These are phyloP conservation scores for Eustalomyia histrio DNA, from an alignment of 2,888 invertebrate species.

Conservation along the genomic window DNA sequence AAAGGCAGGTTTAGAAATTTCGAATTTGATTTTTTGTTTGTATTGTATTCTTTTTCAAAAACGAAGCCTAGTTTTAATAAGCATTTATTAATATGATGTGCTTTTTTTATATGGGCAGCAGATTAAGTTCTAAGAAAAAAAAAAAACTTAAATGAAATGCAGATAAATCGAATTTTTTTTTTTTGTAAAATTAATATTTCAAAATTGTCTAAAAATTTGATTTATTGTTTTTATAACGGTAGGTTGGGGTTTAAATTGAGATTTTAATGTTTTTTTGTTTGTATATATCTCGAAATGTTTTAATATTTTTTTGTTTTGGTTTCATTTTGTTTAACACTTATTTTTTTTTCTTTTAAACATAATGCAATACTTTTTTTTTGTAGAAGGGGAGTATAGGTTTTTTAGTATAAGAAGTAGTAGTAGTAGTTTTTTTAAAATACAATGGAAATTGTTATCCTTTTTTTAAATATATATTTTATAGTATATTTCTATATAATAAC, in stretches of 20 bases:
- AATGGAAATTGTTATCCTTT: slow-evolving; percentile 56
- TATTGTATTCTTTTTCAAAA: slow-evolving; percentile 42
- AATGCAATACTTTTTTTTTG: slow-evolving; percentile 41
- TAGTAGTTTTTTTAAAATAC: slow-evolving; percentile 48
- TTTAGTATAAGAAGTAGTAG: slow-evolving; percentile 25
- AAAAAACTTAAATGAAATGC: slow-evolving; percentile 49
- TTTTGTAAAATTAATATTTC: slow-evolving; percentile 47
- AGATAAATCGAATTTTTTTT: slow-evolving; percentile 23
- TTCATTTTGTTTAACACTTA: slow-evolving; percentile 22
- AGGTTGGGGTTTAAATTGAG: slow-evolving; percentile 52
- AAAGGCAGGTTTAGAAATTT: background rate
- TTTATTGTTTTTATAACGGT: slow-evolving; percentile 55
- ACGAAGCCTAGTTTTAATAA: slow-evolving; percentile 42
- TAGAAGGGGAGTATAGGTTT: slow-evolving; percentile 7
- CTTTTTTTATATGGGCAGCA: slow-evolving; percentile 48
- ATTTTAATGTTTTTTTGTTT: slow-evolving; percentile 40
- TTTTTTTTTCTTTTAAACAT: slow-evolving; percentile 34
- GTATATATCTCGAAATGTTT: slow-evolving; percentile 7
- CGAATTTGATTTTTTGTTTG: slow-evolving; percentile 8
- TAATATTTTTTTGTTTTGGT: slow-evolving; percentile 13
- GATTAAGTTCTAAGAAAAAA: slow-evolving; percentile 44
- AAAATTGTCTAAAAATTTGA: slow-evolving; percentile 35
- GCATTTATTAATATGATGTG: slow-evolving; percentile 53
- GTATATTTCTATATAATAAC: slow-evolving; percentile 40
- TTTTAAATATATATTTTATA: slow-evolving; percentile 49